phyloP scores from a whole-genome alignment of 2,113 vertebrate species.

The Trichomycterus rosablanca region DNA sequence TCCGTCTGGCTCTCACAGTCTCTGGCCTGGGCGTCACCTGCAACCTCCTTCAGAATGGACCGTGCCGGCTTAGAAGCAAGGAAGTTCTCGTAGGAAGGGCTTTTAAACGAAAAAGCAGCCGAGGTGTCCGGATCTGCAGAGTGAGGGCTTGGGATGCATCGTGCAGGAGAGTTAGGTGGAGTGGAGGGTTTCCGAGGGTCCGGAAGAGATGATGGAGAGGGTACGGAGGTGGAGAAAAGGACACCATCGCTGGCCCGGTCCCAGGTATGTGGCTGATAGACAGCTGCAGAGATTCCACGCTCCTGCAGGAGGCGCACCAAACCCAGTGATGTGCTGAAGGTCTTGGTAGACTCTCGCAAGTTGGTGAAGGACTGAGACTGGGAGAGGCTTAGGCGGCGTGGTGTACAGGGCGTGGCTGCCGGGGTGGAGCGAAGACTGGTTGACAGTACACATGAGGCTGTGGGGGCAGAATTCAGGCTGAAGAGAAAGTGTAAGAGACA shows the following conservation, averaged over 20 bases:
- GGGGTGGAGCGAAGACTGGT: slow-evolving; percentile 81
- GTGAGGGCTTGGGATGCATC: slow-evolving; percentile 7
- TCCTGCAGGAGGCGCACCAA: slow-evolving; percentile 95
- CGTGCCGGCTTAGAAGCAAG: slow-evolving; percentile 91
- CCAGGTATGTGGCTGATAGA: slow-evolving; percentile 87
- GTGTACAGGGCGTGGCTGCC: slow-evolving; percentile 81
- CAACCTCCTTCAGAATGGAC: slow-evolving; percentile 89
- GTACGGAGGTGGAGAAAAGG: slow-evolving; percentile 69
- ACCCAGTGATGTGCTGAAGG: slow-evolving; percentile 94
- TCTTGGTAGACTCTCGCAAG: slow-evolving; percentile 89
- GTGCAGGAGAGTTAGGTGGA: slow-evolving; percentile 82
- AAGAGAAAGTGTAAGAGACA: slow-evolving; percentile 7
- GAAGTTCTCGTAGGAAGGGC: slow-evolving; percentile 91
- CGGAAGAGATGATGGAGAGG: slow-evolving; percentile 68
- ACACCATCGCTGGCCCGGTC: slow-evolving; percentile 62
- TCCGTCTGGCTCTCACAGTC: slow-evolving; percentile 94
- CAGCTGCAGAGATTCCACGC: slow-evolving; percentile 88
- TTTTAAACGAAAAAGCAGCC: slow-evolving; percentile 84
- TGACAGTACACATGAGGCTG: slow-evolving; percentile 76
- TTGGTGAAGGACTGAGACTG: slow-evolving; percentile 98
- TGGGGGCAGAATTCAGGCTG: slow-evolving; percentile 82
- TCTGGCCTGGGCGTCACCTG: slow-evolving; percentile 64
- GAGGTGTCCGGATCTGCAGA: slow-evolving; percentile 47
- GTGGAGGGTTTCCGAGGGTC: slow-evolving; percentile 75
- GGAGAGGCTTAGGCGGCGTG: slow-evolving; percentile 84